phyloP scores from a whole-genome alignment of 2,888 invertebrate species.

The Hirtodrosophila histrioides region DNA sequence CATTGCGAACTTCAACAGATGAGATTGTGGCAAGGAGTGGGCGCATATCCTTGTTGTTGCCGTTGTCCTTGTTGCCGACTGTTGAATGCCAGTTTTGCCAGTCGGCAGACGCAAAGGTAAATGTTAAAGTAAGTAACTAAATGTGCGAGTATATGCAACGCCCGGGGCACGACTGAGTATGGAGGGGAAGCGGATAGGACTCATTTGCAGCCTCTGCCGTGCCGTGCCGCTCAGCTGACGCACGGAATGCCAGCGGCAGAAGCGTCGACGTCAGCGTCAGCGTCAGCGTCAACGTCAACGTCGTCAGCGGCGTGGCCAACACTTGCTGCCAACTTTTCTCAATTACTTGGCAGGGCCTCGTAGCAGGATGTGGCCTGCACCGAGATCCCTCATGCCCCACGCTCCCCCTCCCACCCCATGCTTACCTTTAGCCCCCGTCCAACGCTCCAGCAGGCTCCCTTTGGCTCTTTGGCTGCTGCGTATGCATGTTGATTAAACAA shows the following conservation, averaged over 20 bases:
- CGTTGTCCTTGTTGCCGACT: slow-evolving; percentile 25
- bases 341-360: slow-evolving; percentile 60
- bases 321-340: slow-evolving; percentile 73
- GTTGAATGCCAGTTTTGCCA: slow-evolving; percentile 31
- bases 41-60: slow-evolving; percentile 16
- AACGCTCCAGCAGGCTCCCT: slow-evolving; percentile 2
- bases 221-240: slow-evolving; percentile 7
- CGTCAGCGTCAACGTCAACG: not conserved
- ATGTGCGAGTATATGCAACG: slow-evolving; percentile 34
- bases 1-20: slow-evolving; percentile 54
- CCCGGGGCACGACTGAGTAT: not conserved
- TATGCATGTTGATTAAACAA: slow-evolving; percentile 71
- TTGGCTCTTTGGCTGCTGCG: slow-evolving; percentile 38
- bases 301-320: slow-evolving; percentile 22
- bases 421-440: not conserved
- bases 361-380: slow-evolving; percentile 32
- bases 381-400: not conserved
- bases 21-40: slow-evolving; percentile 44
- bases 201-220: slow-evolving; percentile 49
- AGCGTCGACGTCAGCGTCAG: too few species aligned
- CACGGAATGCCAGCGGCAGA: slow-evolving; percentile 37
- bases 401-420: not conserved
- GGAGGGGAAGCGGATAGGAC: slow-evolving; percentile 7
- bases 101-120: slow-evolving; percentile 54
- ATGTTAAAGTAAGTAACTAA: slow-evolving; percentile 71